These are phyloP conservation scores for Stenchaetothrips biformis DNA, from an alignment of 2,888 invertebrate genomes.

Conservation along the genomic window DNA sequence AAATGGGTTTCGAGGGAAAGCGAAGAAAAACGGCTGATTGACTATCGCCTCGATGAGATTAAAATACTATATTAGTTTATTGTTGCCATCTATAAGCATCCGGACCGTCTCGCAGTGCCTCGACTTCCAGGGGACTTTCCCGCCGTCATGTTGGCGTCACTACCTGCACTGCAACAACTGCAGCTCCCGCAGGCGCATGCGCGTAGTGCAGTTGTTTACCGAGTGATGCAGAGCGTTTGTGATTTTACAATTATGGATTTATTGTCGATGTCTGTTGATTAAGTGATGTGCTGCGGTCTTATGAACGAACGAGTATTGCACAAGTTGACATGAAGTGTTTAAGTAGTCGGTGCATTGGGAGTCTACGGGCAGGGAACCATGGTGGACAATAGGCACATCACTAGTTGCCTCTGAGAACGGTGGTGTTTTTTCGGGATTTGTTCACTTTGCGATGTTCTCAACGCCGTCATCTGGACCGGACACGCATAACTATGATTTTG, in stretches of 20 bases:
- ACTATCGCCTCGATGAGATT: too few species aligned
- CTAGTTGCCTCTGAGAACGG: constrained; percentile 19
- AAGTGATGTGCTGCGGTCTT: neutral
- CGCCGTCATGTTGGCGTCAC: too few species aligned
- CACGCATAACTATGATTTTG: constrained; percentile 65
- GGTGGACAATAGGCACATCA: constrained; percentile 8
- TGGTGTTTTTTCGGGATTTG: constrained; percentile 25
- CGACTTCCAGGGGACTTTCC: too few species aligned
- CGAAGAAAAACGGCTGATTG: too few species aligned
- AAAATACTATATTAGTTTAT: too few species aligned
- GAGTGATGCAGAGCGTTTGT: neutral
- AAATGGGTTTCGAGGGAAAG: too few species aligned
- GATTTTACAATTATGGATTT: neutral
- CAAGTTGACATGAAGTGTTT: neutral
- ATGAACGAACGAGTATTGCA: neutral
- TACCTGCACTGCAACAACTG: too few species aligned
- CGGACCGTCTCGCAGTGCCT: too few species aligned
- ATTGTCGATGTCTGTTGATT: neutral
- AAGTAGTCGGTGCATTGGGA: neutral
- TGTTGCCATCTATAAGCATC: too few species aligned
- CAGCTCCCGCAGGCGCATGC: neutral
- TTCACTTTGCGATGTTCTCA: constrained; percentile 32
- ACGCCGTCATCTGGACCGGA: constrained; percentile 37
- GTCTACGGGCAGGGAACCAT: neutral
- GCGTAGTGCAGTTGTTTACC: constrained; percentile 19